phyloP scores from a whole-genome alignment of 2,888 invertebrate genomes.

The Rhyacophila evoluta region DNA sequence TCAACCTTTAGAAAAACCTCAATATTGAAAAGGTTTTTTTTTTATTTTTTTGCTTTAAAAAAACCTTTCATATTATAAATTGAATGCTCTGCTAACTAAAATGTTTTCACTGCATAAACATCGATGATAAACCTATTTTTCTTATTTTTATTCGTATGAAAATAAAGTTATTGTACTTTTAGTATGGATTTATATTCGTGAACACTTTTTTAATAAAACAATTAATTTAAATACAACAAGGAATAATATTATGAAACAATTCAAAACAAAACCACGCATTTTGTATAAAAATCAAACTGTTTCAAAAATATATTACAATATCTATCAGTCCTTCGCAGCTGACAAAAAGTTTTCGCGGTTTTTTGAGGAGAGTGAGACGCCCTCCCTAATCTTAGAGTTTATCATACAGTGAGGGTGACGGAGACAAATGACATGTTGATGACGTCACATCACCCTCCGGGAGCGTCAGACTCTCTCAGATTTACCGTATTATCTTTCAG shows the following conservation, averaged over 20 bases:
- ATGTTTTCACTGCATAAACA: neutral
- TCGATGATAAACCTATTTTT: neutral
- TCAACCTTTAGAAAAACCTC: neutral
- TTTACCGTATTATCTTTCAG: slow-evolving; percentile 17
- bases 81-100: neutral
- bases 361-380: neutral
- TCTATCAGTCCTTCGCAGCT: neutral
- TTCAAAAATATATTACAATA: neutral
- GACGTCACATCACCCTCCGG: slow-evolving; percentile 35
- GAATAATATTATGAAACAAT: too few relatives aligned
- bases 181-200: too few relatives aligned
- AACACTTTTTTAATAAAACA: too few relatives aligned
- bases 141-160: too few relatives aligned
- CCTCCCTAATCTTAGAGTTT: neutral
- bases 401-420: slow-evolving; percentile 29
- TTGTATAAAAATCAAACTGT: neutral
- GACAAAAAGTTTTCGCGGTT: neutral
- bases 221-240: too few relatives aligned
- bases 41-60: too few relatives aligned
- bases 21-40: neutral
- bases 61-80: neutral
- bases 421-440: slow-evolving; percentile 47
- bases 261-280: too few relatives aligned
- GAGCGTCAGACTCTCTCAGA: slow-evolving; percentile 2
- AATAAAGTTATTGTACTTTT: too few relatives aligned